phyloP scores from a whole-genome alignment of 2,113 vertebrate species.

The Xiphophorus maculatus region DNA sequence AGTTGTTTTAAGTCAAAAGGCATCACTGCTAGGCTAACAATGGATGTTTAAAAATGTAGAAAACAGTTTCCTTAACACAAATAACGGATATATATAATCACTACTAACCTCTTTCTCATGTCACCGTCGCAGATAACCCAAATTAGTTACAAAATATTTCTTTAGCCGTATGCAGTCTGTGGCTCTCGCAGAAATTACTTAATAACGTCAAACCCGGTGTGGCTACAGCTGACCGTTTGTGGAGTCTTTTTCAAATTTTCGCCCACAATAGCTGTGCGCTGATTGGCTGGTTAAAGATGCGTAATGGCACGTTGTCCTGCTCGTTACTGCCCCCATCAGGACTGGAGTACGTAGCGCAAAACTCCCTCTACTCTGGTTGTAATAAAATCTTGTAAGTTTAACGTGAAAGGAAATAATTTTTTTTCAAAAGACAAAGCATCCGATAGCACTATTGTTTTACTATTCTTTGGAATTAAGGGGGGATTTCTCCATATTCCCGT shows the following conservation, averaged over 20 bases:
- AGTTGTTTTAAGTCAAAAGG: no score
- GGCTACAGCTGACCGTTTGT: neutral
- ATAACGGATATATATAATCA: neutral
- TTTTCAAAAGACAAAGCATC: no score
- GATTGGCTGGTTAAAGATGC: conserved; percentile 52
- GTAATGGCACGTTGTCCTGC: neutral
- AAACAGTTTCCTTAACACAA: neutral
- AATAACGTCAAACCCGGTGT: neutral
- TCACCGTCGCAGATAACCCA: conserved; percentile 3
- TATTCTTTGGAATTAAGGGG: no score
- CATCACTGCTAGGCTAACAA: neutral
- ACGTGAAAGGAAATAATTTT: no score
- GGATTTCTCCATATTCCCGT: no score
- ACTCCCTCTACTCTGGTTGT: no score
- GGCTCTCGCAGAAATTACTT: neutral
- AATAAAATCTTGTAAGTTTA: no score
- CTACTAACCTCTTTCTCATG: conserved; percentile 75
- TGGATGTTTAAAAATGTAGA: neutral
- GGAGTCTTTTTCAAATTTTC: conserved; percentile 62
- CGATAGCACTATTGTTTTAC: no score
- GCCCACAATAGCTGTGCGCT: conserved; percentile 21
- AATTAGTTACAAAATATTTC: neutral
- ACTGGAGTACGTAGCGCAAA: neutral
- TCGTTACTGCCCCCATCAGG: neutral
- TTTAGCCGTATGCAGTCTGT: neutral